Conservation (phyloP, 2,888 invertebrate species). For the Athalia circularis region DNA sequence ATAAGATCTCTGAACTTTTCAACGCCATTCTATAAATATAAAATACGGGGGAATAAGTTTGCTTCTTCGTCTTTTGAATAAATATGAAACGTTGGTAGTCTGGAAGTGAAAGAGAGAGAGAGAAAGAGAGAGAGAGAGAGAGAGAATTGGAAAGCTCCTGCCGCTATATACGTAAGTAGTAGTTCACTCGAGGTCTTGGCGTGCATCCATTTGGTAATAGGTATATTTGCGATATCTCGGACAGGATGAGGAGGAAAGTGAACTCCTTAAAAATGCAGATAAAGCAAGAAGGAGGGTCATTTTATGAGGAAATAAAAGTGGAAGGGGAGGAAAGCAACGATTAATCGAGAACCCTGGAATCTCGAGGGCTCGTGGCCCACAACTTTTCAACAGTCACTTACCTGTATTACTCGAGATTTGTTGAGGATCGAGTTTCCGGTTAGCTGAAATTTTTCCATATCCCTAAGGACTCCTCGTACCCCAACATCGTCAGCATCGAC, state of each 20-base stretch:
- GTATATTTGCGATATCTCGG: not conserved
- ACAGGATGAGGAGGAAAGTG: not conserved
- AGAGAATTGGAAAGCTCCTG: too few species aligned
- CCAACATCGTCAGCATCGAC: slow-evolving; percentile 82
- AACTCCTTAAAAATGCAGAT: not conserved
- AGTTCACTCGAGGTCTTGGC: not conserved
- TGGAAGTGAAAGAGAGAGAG: not conserved
- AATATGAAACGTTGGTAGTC: slow-evolving; percentile 31
- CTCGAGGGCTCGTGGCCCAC: too few species aligned
- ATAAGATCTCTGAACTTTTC: slow-evolving; percentile 7
- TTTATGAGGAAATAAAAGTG: too few species aligned
- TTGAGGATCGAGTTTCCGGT: slow-evolving; percentile 74
- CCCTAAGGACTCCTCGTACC: slow-evolving; percentile 82
- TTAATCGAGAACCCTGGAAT: not conserved
- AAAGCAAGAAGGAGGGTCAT: not conserved
- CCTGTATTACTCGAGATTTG: slow-evolving; percentile 76
- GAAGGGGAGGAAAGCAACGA: not conserved
- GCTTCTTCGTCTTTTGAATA: slow-evolving; percentile 4
- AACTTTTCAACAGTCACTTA: slow-evolving; percentile 58
- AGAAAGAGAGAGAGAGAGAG: too few species aligned
- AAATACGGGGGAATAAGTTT: slow-evolving; percentile 28
- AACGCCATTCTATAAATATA: not conserved
- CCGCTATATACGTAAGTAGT: not conserved
- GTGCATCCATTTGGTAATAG: not conserved
- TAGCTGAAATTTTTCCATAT: slow-evolving; percentile 82